These are phyloP conservation scores for Scaptomyza polygonia DNA, from an alignment of 2,888 invertebrate species.

Conservation along the genomic window DNA sequence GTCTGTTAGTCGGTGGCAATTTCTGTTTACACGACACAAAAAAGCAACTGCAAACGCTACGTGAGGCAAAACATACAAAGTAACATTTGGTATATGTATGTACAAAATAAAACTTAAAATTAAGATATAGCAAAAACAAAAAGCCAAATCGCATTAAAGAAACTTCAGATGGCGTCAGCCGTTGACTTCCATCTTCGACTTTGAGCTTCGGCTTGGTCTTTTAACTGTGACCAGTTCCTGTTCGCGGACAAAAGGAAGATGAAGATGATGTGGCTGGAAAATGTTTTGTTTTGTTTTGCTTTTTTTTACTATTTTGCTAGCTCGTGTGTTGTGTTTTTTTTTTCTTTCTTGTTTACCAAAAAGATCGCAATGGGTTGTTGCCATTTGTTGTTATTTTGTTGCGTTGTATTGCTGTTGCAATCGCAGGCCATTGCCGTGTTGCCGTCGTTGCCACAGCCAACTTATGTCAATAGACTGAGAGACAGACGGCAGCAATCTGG, in stretches of 20 bases:
- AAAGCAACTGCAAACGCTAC: slow-evolving; percentile 61
- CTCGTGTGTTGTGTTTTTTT: slow-evolving; percentile 26
- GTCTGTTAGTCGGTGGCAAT: slow-evolving; percentile 54
- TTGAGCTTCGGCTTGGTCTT: slow-evolving; percentile 39
- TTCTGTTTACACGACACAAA: slow-evolving; percentile 72
- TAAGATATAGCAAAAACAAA: slow-evolving; percentile 60
- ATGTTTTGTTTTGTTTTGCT: slow-evolving; percentile 26
- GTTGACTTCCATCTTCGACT: slow-evolving; percentile 18
- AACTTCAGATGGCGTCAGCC: slow-evolving; percentile 47
- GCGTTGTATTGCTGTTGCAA: slow-evolving; percentile 50
- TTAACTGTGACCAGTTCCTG: slow-evolving; percentile 73
- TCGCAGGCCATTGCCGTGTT: slow-evolving; percentile 57
- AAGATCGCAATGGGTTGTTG: slow-evolving; percentile 47
- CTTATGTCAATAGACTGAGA: slow-evolving; percentile 69
- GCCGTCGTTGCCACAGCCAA: slow-evolving; percentile 44
- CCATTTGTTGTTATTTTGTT: slow-evolving; percentile 29
- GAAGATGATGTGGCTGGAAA: slow-evolving; percentile 66
- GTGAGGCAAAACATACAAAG: slow-evolving; percentile 49
- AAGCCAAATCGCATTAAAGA: slow-evolving; percentile 54
- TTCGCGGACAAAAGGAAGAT: slow-evolving; percentile 76
- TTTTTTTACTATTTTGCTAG: too few species aligned
- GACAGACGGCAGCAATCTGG: slow-evolving; percentile 63
- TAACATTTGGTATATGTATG: slow-evolving; percentile 11
- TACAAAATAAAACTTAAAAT: slow-evolving; percentile 56
- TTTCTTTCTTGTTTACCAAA: slow-evolving; percentile 29